Evolutionary conservation across 2,797 vertebrate species (phyloP), one percentile per base, ranked within the genome.

Genomic region (Clamator glandarius): DNA sequence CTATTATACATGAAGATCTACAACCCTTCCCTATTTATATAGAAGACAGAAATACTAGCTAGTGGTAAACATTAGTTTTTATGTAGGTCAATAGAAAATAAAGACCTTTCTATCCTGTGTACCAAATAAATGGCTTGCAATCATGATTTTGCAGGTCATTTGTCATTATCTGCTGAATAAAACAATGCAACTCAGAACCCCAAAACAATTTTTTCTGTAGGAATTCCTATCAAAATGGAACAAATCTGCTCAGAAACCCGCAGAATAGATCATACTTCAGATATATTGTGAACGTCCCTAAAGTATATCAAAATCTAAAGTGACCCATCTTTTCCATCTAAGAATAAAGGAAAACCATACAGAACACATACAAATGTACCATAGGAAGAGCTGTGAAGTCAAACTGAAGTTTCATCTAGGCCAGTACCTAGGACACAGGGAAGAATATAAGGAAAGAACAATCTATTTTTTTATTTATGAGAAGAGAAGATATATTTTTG

Each of bases 131-230:
- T 25, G 68, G 5, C 68, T 75, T 81, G 16, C 10, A 59, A 14
- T 59, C 20, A 21, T 35, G 26, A 25, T 36, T 92, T 86, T 64
- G n/a, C 44, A 50, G 18, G 4, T 7, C n/a, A 31, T 9, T 54
- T 66, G 11, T 46, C 11, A 15, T 59, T 33, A 48, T 39, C 29
- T 48, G 5, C 29, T 51, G 33, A 42, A 76, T 59, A 63, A 89
- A 87, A 55, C 35, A 3, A 28, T 41, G 54, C 5, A 4, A 8
- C 6, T 64, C n/a, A 58, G 29, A 59, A 24, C 6, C 3, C 5
- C 3, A 23, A 0, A 0, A 25, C 1, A 51, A 5, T 2, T 57
- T 29, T 29, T 62, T 50, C 10, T 16, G 5, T 19, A 54, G 29
- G 15, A 90, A 64, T 54, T 92, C 23, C 24, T 64, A 9, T 48